A percentile compares a stretch with the other conserved stretches of the same genome.
These are phyloP conservation scores for Globodera rostochiensis DNA, from an alignment of 1,140 invertebrate species.

Conservation along the genomic window DNA sequence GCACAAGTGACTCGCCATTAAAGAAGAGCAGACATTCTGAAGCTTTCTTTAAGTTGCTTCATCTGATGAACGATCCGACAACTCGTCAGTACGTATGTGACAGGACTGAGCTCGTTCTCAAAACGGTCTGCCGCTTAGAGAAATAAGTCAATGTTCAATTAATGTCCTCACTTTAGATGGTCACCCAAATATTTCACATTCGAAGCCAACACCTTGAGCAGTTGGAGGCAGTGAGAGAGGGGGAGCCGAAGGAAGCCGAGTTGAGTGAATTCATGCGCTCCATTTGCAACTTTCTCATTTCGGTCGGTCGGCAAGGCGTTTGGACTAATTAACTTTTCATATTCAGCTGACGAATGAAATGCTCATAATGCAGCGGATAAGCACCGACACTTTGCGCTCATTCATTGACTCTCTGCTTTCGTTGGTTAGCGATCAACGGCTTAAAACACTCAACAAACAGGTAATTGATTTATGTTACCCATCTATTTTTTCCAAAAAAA, in stretches of 20 bases:
- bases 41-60: slow-evolving; percentile 25
- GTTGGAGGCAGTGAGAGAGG: slow-evolving; percentile 23
- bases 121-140: slow-evolving; percentile 14
- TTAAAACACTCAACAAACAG: slow-evolving; percentile 23
- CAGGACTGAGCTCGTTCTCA: slow-evolving; percentile 37
- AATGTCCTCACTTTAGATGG: neutral
- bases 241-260: slow-evolving; percentile 20
- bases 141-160: neutral
- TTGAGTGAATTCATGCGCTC: slow-evolving; percentile 37
- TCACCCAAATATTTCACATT: slow-evolving; percentile 45
- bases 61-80: slow-evolving; percentile 29
- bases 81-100: slow-evolving; percentile 33
- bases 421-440: slow-evolving; percentile 27
- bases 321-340: slow-evolving; percentile 10
- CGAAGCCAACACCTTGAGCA: slow-evolving; percentile 43
- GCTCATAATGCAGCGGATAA: slow-evolving; percentile 28
- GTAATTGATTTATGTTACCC: neutral
- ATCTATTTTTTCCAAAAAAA: too few species aligned
- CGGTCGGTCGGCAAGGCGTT: slow-evolving; percentile 10
- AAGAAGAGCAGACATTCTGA: neutral
- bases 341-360: slow-evolving; percentile 16
- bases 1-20: slow-evolving; percentile 28
- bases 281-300: slow-evolving; percentile 42
- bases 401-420: slow-evolving; percentile 36
- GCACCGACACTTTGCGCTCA: slow-evolving; percentile 31